Evolutionary conservation across 2,113 vertebrate genomes (phyloP).

Genomic region (Hydrochoerus hydrochaeris): DNA sequence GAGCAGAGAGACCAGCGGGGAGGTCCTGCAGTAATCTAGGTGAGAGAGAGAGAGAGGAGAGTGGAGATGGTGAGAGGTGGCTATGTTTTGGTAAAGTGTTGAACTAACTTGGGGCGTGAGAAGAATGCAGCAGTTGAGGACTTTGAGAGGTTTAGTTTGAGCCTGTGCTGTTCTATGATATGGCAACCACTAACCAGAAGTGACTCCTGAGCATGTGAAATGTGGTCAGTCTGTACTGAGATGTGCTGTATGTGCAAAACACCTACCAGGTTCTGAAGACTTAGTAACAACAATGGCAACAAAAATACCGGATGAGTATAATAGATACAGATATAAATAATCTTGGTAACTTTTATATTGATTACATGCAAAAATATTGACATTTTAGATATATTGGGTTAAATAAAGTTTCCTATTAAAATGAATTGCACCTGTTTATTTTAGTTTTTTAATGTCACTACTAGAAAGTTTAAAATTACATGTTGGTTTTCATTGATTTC

Average conservation of each 20-base stretch:
- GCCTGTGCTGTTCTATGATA: background rate
- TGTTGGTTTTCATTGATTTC: background rate
- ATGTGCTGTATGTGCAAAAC: background rate
- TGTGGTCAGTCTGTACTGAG: background rate
- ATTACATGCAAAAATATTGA: slow-evolving; percentile 18
- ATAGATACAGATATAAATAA: background rate
- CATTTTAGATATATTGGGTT: slow-evolving; percentile 17
- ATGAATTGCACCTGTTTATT: background rate
- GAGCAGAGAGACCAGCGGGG: background rate
- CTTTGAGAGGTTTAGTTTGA: background rate
- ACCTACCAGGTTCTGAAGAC: background rate
- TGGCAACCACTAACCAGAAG: background rate
- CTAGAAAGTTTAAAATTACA: background rate
- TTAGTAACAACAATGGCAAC: background rate
- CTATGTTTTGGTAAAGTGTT: slow-evolving; percentile 24
- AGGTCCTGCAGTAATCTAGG: background rate
- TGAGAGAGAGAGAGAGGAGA: background rate
- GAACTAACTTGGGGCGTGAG: background rate
- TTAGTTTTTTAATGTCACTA: slow-evolving; percentile 31
- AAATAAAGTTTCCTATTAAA: slow-evolving; percentile 62
- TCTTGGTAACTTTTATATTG: background rate
- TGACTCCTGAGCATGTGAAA: background rate
- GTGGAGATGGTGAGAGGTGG: background rate
- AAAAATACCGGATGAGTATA: background rate
- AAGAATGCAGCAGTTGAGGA: background rate